Evolutionary conservation across 1,140 invertebrate genomes (phyloP).

Genomic region (Fopius arisanus): DNA sequence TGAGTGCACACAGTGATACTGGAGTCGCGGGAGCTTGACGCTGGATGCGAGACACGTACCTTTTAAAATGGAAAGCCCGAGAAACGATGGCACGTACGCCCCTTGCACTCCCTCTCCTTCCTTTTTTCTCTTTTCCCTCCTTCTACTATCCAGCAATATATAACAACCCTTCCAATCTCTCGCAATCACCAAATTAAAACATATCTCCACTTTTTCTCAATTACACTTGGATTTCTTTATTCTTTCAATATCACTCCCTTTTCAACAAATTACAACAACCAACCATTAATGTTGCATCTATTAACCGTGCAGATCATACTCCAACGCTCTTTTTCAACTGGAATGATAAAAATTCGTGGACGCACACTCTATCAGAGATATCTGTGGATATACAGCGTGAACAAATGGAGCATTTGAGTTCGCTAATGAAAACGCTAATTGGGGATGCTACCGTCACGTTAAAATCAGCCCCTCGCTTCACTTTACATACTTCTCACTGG

Average conservation of each 20-base stretch:
- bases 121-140: not conserved
- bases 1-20: not conserved
- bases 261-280: no score
- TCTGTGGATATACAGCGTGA: not conserved
- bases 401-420: conserved; percentile 29
- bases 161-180: conserved; percentile 8
- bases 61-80: conserved; percentile 49
- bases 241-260: not conserved
- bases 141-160: not conserved
- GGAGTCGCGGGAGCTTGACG: not conserved
- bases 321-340: no score
- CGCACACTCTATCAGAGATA: not conserved
- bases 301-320: no score
- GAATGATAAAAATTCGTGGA: conserved; percentile 4
- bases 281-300: no score
- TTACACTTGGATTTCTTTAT: not conserved
- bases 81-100: conserved; percentile 34
- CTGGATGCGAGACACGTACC: conserved; percentile 49
- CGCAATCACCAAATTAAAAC: not conserved
- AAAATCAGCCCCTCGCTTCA: not conserved
- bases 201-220: not conserved
- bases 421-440: conserved; percentile 49
- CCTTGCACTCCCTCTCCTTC: conserved; percentile 28
- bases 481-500: conserved; percentile 17
- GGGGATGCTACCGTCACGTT: conserved; percentile 31